Percentiles rank a stretch among this genome's conserved stretches.
phyloP scores from a whole-genome alignment of 37 sponge, comb jelly and placozoan genomes.

The Axinella damicornis region DNA sequence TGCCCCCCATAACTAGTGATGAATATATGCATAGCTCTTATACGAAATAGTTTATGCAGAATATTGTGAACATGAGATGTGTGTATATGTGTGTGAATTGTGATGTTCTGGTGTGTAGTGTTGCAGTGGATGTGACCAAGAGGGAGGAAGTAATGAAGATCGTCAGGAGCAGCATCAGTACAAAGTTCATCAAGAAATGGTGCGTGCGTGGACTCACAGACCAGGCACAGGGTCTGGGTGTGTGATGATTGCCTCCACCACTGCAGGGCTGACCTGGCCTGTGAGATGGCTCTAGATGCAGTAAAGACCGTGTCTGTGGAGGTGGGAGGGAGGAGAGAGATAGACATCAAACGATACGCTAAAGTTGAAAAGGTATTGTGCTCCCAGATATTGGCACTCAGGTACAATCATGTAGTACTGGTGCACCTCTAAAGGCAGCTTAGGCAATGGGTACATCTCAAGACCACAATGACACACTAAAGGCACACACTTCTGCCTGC shows the following conservation, averaged over 20 bases:
- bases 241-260: neutral
- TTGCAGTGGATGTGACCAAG: conserved; percentile 76
- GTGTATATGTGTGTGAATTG: no score
- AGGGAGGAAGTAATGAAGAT: conserved; percentile 81
- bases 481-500: no score
- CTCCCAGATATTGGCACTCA: no score
- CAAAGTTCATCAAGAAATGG: conserved; percentile 95
- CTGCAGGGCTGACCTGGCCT: conserved; percentile 84
- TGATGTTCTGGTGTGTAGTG: conserved; percentile 16
- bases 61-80: no score
- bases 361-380: conserved; percentile 93
- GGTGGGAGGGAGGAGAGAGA: conserved; percentile 83
- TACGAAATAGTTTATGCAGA: no score
- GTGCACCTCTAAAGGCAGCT: no score
- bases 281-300: conserved; percentile 94
- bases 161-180: conserved; percentile 83
- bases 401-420: no score
- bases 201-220: neutral
- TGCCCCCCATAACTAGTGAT: no score
- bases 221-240: no score
- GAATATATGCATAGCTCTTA: no score
- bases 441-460: no score
- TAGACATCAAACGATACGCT: conserved; percentile 98
- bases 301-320: conserved; percentile 87
- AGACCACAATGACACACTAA: no score